Percentiles rank a stretch among this genome's conserved stretches.
phyloP scores from a whole-genome alignment of 2,888 invertebrate genomes.

The Drosophila yooni region DNA sequence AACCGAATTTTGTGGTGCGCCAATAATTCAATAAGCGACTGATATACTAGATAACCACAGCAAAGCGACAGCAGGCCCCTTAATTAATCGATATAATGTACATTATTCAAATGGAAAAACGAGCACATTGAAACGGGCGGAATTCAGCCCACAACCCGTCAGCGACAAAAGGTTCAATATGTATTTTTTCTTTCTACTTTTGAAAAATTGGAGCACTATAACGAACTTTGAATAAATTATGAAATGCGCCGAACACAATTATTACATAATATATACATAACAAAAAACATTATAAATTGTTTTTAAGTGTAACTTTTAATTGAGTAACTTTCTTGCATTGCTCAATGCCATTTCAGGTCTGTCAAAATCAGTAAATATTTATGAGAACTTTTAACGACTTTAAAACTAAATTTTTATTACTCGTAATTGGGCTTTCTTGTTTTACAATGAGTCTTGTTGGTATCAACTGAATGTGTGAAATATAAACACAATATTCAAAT shows the following conservation, averaged over 20 bases:
- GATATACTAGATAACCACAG: slow-evolving; percentile 15
- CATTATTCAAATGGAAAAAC: slow-evolving; percentile 43
- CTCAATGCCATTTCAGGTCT: neutral
- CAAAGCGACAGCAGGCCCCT: neutral
- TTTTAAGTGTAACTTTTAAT: slow-evolving; percentile 1
- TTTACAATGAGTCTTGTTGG: neutral
- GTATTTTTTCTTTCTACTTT: neutral
- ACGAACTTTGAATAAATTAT: neutral
- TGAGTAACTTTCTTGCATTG: neutral
- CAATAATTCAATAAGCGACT: slow-evolving; percentile 30
- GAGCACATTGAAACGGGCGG: slow-evolving; percentile 21
- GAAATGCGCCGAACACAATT: neutral
- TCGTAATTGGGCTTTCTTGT: neutral
- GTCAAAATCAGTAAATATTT: slow-evolving; percentile 3
- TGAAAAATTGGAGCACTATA: neutral
- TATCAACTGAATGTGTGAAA: neutral
- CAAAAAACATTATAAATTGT: neutral
- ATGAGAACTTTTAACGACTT: neutral
- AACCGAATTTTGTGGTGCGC: slow-evolving; percentile 10
- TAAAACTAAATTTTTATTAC: too few relatives aligned
- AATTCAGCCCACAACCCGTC: neutral
- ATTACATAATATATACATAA: neutral
- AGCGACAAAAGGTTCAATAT: neutral
- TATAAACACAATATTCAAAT: neutral
- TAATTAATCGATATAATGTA: slow-evolving; percentile 42